Evolutionary conservation across 2,888 invertebrate species (phyloP).

Genomic region (Malthinus flaveolus): DNA sequence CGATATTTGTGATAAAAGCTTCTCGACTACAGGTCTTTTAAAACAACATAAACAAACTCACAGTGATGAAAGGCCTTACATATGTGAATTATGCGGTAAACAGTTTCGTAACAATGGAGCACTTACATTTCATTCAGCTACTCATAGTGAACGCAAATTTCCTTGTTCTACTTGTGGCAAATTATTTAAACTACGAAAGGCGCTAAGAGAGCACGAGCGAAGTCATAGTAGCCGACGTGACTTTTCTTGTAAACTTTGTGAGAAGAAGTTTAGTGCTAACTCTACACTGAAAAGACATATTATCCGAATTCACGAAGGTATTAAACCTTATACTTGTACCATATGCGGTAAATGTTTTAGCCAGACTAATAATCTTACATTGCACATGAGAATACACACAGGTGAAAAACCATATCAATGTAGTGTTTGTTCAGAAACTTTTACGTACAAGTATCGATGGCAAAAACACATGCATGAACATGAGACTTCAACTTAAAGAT

Average conservation of each 20-base stretch:
- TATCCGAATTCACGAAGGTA: conserved; percentile 24
- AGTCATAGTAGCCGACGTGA: conserved; percentile 26
- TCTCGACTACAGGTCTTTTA: conserved; percentile 12
- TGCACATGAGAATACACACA: conserved; percentile 28
- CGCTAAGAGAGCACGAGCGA: conserved; percentile 19
- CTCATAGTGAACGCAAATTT: conserved; percentile 15
- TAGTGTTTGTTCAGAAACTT: conserved; percentile 19
- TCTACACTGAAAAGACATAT: conserved; percentile 21
- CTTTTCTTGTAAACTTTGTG: conserved; percentile 16
- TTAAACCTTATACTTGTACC: conserved; percentile 25
- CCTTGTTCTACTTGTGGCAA: conserved; percentile 26
- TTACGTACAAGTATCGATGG: conserved; percentile 31
- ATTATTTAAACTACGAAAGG: conserved; percentile 10
- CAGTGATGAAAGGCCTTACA: conserved; percentile 23
- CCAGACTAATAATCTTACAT: conserved; percentile 20
- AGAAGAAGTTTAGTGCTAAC: conserved; percentile 14
- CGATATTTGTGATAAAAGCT: conserved; percentile 11
- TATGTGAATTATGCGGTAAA: conserved; percentile 27
- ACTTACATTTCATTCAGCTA: conserved; percentile 1
- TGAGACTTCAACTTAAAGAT: background rate
- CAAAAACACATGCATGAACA: conserved; percentile 30
- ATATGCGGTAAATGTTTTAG: conserved; percentile 29
- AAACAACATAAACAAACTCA: conserved; percentile 24
- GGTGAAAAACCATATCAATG: conserved; percentile 32
- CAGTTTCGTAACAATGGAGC: background rate